Base-by-base conservation (phyloP, 30 jellyfish, hydroid and myxozoan species). In the Haliclystus octoradiatus region DNA sequence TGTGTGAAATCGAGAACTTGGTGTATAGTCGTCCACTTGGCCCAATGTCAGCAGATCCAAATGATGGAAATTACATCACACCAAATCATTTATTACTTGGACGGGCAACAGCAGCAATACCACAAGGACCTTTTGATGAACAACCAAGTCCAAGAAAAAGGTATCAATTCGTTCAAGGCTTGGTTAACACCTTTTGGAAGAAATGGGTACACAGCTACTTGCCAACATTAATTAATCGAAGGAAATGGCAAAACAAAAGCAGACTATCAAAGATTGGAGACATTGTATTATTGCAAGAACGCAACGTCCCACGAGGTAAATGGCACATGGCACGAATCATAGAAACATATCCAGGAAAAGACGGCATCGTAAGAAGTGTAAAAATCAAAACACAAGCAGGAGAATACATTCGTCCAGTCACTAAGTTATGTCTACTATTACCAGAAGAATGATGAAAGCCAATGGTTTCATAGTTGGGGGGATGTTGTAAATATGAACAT, bases 1-100 rank as follows among this genome's bases (percentile, higher is more conserved):
- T 62, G 31, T 35, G 61, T 34, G 84, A 73, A 66, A 40, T 73
- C n/a, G 79, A 73, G 72, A 63, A 60, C 50, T 33, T 70, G 28
- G 25, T 73, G 65, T 61, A 35, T 34, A 33, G 60, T 2, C 33
- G 84, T 0, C 78, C 84, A 52, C 25, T 73, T 25, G 47, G 69
- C 52, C 63, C 62, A 26, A 26, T 63, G 25, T 63, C 62, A 28
- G 84, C 62, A n/a, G 70, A 62, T 25, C 78, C 49, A 12, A 77
- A 77, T 23, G 69, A 62, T 0, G 70, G 33, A 13, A 7, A 9
- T 52, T 52, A 52, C 68, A 27, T 62, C 29, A 73, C 84, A 34
- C 84, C 84, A 13, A 61, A 76, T 15, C 79, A 73, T 73, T 49
- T 73, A 2, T 52, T 73, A 33, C 53, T 35, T 73, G 77, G 84